These are phyloP conservation scores for Gambusia holbrooki DNA, from an alignment of 2,113 vertebrate species.

Conservation along the genomic window DNA sequence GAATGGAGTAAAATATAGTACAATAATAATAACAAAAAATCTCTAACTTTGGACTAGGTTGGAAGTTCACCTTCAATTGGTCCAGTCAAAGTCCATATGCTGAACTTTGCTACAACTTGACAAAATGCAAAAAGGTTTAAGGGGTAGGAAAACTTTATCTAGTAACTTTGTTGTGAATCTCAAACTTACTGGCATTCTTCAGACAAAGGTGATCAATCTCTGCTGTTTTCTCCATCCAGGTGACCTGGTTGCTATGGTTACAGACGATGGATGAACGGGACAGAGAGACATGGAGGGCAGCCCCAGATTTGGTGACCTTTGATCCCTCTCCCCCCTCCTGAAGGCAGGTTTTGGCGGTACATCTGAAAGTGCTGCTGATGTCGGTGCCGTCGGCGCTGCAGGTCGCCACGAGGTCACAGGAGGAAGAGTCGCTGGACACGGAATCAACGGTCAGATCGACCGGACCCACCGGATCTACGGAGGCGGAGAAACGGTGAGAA, in stretches of 20 bases:
- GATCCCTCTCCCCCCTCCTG: constrained; percentile 4
- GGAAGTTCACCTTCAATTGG: too few species aligned
- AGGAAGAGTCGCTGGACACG: constrained; percentile 1
- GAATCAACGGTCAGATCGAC: background rate
- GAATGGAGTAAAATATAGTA: too few species aligned
- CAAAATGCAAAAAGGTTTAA: too few species aligned
- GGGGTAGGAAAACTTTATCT: too few species aligned
- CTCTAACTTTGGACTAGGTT: too few species aligned
- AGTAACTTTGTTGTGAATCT: constrained; percentile 1
- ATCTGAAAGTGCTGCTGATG: constrained; percentile 32
- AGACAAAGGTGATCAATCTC: constrained; percentile 38
- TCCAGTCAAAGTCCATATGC: background rate
- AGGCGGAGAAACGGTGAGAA: background rate
- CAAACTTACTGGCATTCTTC: background rate
- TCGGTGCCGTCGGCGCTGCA: constrained; percentile 17
- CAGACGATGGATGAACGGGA: constrained; percentile 16
- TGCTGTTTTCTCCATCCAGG: constrained; percentile 7
- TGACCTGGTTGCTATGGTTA: constrained; percentile 51
- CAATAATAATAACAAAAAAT: too few species aligned
- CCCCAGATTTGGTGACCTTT: background rate
- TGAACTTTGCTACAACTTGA: background rate
- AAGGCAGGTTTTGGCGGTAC: background rate
- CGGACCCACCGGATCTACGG: constrained; percentile 34
- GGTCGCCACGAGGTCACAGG: constrained; percentile 27
- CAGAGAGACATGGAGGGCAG: background rate